Evolutionary conservation across 2,888 invertebrate species (phyloP).

Genomic region (Morpho helenor): DNA sequence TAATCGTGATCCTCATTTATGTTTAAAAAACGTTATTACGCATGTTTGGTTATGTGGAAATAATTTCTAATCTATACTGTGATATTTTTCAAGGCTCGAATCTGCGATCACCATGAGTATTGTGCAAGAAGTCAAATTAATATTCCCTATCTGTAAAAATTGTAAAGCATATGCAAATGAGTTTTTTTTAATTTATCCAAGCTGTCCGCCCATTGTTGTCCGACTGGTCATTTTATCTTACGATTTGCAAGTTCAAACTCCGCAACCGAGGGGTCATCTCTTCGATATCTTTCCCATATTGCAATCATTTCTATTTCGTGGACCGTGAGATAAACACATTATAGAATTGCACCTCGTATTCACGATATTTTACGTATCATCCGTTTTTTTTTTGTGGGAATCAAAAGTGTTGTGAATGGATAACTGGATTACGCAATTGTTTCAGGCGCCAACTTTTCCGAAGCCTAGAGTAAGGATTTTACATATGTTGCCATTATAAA

Average conservation of each 20-base stretch:
- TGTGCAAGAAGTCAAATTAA: slow-evolving; percentile 10
- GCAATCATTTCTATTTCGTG: slow-evolving; percentile 55
- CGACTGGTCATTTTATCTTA: slow-evolving; percentile 62
- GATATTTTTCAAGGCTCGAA: no score
- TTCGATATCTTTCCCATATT: slow-evolving; percentile 59
- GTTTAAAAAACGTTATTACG: no score
- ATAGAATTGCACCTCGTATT: slow-evolving; percentile 14
- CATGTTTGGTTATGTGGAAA: no score
- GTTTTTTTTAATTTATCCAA: slow-evolving; percentile 30
- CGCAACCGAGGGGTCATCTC: slow-evolving; percentile 62
- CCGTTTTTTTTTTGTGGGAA: slow-evolving; percentile 8
- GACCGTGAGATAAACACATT: slow-evolving; percentile 59
- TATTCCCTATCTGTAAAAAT: slow-evolving; percentile 6
- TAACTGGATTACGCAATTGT: slow-evolving; percentile 72
- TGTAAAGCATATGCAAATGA: slow-evolving; percentile 56
- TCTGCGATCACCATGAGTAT: not conserved
- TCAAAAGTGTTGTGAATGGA: slow-evolving; percentile 46
- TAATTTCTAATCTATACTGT: no score
- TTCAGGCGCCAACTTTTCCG: slow-evolving; percentile 59
- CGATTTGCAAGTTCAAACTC: slow-evolving; percentile 58
- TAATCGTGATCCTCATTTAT: no score
- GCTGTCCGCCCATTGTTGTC: slow-evolving; percentile 45
- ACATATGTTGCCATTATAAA: not conserved
- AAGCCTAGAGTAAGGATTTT: slow-evolving; percentile 58
- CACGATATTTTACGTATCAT: slow-evolving; percentile 6